Conservation (phyloP, 1,140 invertebrate species). For the Mamestra configurata region DNA sequence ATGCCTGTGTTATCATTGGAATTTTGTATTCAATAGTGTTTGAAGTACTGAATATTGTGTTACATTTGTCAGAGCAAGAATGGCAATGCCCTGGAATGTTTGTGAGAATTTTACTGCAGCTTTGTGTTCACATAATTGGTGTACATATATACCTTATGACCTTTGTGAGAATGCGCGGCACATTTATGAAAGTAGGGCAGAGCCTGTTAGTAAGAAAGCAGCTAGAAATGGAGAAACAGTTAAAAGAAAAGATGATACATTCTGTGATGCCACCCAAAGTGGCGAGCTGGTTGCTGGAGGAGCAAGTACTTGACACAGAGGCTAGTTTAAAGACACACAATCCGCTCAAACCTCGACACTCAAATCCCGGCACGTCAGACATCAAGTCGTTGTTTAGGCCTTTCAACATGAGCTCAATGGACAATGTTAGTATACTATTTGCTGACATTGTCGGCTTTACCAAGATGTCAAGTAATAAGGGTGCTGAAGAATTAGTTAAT, state of each 20-base stretch:
- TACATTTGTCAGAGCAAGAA: conserved; percentile 82
- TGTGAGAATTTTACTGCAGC: conserved; percentile 94
- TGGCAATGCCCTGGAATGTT: conserved; percentile 89
- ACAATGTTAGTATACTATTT: conserved; percentile 99
- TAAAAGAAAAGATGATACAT: conserved; percentile 99
- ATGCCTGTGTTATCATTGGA: conserved; percentile 93
- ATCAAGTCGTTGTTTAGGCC: conserved; percentile 95
- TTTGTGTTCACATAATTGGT: conserved; percentile 97
- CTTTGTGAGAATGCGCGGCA: conserved; percentile 96
- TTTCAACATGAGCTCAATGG: conserved; percentile 98
- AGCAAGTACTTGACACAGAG: conserved; percentile 89
- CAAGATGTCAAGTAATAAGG: conserved; percentile 98
- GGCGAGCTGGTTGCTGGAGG: conserved; percentile 95
- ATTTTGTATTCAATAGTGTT: conserved; percentile 94
- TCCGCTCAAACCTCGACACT: conserved; percentile 83
- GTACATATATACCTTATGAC: conserved; percentile 98
- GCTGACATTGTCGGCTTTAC: conserved; percentile 99
- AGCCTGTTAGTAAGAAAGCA: conserved; percentile 94
- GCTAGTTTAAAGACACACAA: conserved; percentile 80
- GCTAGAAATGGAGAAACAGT: conserved; percentile 96
- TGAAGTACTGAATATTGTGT: conserved; percentile 90
- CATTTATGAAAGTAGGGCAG: conserved; percentile 99
- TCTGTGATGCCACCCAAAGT: conserved; percentile 98
- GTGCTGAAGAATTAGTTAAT: conserved; percentile 95
- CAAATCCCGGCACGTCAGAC: conserved; percentile 90